Evolutionary conservation across 2,113 vertebrate genomes (phyloP).

Genomic region (Charadrius vociferus): DNA sequence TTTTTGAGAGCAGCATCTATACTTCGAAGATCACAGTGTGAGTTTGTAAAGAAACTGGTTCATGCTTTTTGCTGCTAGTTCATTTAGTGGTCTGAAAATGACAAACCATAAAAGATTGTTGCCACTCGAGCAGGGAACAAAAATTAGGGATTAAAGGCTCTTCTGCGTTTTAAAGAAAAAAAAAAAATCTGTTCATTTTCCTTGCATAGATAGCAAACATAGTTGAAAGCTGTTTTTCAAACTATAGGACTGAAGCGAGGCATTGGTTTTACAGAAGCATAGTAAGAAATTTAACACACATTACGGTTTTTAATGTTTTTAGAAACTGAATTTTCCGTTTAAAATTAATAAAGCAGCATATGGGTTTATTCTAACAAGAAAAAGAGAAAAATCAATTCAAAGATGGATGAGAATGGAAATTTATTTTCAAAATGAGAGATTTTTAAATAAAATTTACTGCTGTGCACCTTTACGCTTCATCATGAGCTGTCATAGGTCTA

Average conservation of each 20-base stretch:
- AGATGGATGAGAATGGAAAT: not conserved
- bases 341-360: not conserved
- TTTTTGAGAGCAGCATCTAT: not conserved
- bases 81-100: not conserved
- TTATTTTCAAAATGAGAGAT: not conserved
- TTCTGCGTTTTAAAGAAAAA: not conserved
- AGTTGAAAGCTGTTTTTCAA: not conserved
- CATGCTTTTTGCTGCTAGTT: not conserved
- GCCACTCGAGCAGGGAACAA: not conserved
- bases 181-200: not conserved
- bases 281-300: not conserved
- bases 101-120: not conserved
- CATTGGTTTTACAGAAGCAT: not conserved
- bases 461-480: not conserved
- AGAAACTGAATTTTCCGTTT: not conserved
- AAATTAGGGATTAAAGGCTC: not conserved
- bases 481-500: not conserved
- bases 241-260: not conserved
- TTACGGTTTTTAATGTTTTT: not conserved
- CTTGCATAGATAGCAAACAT: not conserved
- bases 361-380: not conserved
- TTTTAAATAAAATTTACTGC: not conserved
- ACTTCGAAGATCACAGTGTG: not conserved
- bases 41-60: not conserved
- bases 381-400: not conserved